Evolutionary conservation across 2,113 vertebrate genomes (phyloP).

Genomic region (Megaleporinus macrocephalus): DNA sequence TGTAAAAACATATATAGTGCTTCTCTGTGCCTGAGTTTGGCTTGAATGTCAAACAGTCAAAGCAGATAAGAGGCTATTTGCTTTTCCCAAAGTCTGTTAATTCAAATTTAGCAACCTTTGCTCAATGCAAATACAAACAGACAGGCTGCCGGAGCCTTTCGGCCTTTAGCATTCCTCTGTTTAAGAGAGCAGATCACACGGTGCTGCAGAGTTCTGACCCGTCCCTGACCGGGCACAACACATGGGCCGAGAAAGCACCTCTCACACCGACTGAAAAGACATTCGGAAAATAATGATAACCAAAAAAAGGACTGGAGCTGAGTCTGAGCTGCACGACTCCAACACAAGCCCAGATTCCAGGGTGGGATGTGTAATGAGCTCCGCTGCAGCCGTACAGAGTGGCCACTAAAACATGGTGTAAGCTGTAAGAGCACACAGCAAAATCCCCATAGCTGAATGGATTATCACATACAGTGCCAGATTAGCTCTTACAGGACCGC

Average conservation of each 20-base stretch:
- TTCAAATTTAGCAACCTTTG: conserved; percentile 24
- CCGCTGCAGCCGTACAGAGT: too few species aligned
- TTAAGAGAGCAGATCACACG: conserved; percentile 49
- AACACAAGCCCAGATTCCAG: too few species aligned
- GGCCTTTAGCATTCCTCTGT: not conserved
- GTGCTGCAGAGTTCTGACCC: not conserved
- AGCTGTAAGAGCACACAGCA: too few species aligned
- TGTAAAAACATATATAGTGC: not conserved
- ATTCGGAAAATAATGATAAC: too few species aligned
- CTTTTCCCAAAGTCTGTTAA: conserved; percentile 18
- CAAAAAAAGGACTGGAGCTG: too few species aligned
- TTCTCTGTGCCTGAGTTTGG: not conserved
- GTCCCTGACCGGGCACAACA: too few species aligned
- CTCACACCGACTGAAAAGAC: too few species aligned
- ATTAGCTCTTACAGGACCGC: not conserved
- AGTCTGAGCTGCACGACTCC: too few species aligned
- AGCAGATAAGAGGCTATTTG: not conserved
- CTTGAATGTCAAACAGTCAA: not conserved
- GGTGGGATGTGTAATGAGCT: too few species aligned
- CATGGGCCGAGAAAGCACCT: too few species aligned
- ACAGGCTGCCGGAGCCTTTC: not conserved
- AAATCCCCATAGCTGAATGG: not conserved
- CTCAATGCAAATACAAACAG: conserved; percentile 8
- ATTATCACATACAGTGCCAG: not conserved
- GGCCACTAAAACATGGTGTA: too few species aligned